A percentile compares a stretch with the other conserved stretches of the same genome.
phyloP scores from a whole-genome alignment of 2,888 invertebrate species.

The Cosmorhoe ocellata region DNA sequence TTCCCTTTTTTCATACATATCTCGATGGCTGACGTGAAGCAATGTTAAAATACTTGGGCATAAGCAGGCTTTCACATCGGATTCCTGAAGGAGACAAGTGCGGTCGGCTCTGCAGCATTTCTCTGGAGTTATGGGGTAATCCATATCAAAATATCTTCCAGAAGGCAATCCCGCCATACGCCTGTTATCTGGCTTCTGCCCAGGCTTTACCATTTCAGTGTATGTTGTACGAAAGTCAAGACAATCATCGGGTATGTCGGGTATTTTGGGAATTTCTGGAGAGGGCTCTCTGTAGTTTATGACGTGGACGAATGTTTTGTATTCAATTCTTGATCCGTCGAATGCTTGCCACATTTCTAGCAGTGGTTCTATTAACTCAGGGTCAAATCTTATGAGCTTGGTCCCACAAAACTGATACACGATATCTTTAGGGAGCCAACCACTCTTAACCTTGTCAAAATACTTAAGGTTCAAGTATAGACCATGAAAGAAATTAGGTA shows the following conservation, averaged over 20 bases:
- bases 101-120: constrained; percentile 52
- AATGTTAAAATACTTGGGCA: constrained; percentile 60
- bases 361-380: constrained; percentile 73
- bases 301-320: constrained; percentile 73
- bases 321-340: constrained; percentile 69
- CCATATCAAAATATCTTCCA: constrained; percentile 66
- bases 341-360: constrained; percentile 71
- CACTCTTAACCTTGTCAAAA: constrained; percentile 62
- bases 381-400: constrained; percentile 69
- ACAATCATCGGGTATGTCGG: constrained; percentile 57
- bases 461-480: constrained; percentile 62
- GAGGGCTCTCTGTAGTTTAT: constrained; percentile 69
- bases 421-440: constrained; percentile 67
- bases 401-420: constrained; percentile 70
- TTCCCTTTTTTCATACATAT: constrained; percentile 66
- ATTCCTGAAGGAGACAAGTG: constrained; percentile 60
- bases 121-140: constrained; percentile 61
- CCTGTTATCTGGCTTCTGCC: constrained; percentile 43
- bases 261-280: constrained; percentile 66
- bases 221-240: constrained; percentile 67
- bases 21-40: constrained; percentile 61
- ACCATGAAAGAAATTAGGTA: constrained; percentile 56
- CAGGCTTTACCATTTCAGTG: constrained; percentile 65
- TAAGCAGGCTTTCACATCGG: constrained; percentile 58
- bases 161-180: constrained; percentile 67